Conservation (phyloP, 2,113 vertebrate genomes). For the Gulo gulo region DNA sequence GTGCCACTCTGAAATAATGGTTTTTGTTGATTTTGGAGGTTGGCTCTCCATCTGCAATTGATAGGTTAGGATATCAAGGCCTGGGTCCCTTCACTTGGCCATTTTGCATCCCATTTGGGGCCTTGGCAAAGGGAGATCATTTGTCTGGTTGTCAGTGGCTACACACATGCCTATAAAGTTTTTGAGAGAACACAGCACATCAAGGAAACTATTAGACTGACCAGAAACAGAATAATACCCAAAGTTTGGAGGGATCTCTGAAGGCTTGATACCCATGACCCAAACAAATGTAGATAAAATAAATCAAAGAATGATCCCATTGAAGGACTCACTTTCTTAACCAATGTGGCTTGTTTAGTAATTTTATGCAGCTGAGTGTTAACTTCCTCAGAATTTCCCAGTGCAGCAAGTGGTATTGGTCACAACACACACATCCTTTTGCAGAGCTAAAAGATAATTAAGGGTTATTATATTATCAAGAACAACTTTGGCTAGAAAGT, state of each 20-base stretch:
- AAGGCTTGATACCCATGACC: background rate
- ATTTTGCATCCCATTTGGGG: background rate
- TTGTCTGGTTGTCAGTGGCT: background rate
- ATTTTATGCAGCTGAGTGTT: background rate
- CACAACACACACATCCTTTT: background rate
- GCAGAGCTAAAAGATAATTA: background rate
- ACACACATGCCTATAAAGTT: background rate
- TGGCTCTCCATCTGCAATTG: background rate
- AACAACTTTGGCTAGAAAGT: background rate
- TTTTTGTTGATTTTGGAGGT: background rate
- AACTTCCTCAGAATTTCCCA: background rate
- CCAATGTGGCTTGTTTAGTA: background rate
- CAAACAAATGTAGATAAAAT: background rate
- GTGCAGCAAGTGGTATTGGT: background rate
- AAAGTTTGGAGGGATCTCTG: background rate
- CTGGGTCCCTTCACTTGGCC: background rate
- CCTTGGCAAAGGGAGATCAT: background rate
- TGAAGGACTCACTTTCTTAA: background rate
- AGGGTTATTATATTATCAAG: background rate
- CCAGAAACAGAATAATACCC: background rate
- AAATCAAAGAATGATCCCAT: background rate
- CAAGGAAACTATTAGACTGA: background rate
- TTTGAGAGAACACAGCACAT: background rate
- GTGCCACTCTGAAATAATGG: background rate
- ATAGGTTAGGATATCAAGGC: background rate